Evolutionary conservation across 2,113 vertebrate genomes (phyloP).

Genomic region (Rhinopomastus cyanomelas): DNA sequence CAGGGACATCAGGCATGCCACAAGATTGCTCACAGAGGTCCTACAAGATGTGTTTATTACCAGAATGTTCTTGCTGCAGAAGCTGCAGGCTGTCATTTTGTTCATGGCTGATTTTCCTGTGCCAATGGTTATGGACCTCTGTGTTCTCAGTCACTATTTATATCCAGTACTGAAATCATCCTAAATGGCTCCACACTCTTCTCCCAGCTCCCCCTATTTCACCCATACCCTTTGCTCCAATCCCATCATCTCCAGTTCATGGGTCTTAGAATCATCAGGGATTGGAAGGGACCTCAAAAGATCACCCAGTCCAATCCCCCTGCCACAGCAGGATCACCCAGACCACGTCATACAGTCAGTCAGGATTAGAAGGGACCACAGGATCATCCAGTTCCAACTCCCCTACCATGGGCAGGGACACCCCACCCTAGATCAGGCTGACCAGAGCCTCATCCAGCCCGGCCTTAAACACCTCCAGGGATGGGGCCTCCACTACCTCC

Average conservation of each 20-base stretch:
- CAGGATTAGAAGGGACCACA: no score
- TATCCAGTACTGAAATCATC: background rate
- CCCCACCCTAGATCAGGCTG: no score
- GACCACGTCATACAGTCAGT: no score
- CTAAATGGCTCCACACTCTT: background rate
- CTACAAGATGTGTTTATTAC: background rate
- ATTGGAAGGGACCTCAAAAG: no score
- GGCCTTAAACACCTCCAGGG: no score
- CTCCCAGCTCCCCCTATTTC: background rate
- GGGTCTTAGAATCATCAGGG: no score
- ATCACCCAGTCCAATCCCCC: no score
- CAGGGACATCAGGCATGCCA: background rate
- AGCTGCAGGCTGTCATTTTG: background rate
- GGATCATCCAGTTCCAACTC: no score
- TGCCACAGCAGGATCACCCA: no score
- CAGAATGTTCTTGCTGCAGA: background rate
- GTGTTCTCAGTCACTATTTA: background rate
- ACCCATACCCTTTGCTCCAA: background rate
- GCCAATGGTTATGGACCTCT: constrained; percentile 8
- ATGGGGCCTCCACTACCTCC: no score
- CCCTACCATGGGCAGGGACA: no score
- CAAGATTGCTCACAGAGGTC: background rate
- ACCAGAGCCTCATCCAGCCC: no score
- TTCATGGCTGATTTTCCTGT: constrained; percentile 33
- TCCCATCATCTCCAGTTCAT: background rate